Evolutionary conservation across 2,888 invertebrate species (phyloP).

Genomic region (Lissocephala sabroskyi): DNA sequence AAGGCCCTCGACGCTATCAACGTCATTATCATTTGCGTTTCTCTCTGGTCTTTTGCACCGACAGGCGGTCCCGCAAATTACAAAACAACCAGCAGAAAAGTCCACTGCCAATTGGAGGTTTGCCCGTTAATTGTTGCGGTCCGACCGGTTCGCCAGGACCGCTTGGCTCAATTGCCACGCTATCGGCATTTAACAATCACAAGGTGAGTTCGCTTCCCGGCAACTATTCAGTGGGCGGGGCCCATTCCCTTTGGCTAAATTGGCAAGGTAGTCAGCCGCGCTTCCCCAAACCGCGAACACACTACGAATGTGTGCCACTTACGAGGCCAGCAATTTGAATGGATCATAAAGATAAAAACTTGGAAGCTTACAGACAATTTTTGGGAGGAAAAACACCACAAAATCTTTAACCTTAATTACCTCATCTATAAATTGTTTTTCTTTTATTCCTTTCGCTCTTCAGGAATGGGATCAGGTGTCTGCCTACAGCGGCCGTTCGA

Average conservation of each 20-base stretch:
- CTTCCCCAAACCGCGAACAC: neutral
- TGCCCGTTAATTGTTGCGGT: conserved; percentile 86
- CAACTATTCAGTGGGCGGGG: conserved; percentile 4
- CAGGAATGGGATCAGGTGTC: conserved; percentile 91
- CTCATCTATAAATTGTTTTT: neutral
- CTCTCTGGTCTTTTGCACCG: neutral
- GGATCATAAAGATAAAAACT: neutral
- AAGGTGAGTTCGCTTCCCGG: conserved; percentile 75
- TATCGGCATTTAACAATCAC: conserved; percentile 88
- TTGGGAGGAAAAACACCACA: too few relatives aligned
- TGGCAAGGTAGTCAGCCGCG: neutral
- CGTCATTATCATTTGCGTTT: conserved; percentile 3
- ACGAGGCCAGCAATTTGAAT: neutral
- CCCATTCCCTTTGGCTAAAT: neutral
- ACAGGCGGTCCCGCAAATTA: conserved; percentile 82
- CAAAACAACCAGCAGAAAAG: conserved; percentile 80
- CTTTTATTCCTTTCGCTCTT: conserved; percentile 19
- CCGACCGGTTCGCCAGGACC: conserved; percentile 87
- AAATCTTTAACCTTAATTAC: neutral
- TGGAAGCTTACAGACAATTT: too few relatives aligned
- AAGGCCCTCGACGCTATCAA: neutral
- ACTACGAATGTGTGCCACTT: neutral
- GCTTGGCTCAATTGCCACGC: conserved; percentile 85
- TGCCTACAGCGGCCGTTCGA: conserved; percentile 91
- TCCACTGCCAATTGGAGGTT: conserved; percentile 80